Percentiles rank a stretch among this genome's conserved stretches.
Evolutionary conservation across 2,113 vertebrate genomes (phyloP).

Genomic region (Bos taurus): DNA sequence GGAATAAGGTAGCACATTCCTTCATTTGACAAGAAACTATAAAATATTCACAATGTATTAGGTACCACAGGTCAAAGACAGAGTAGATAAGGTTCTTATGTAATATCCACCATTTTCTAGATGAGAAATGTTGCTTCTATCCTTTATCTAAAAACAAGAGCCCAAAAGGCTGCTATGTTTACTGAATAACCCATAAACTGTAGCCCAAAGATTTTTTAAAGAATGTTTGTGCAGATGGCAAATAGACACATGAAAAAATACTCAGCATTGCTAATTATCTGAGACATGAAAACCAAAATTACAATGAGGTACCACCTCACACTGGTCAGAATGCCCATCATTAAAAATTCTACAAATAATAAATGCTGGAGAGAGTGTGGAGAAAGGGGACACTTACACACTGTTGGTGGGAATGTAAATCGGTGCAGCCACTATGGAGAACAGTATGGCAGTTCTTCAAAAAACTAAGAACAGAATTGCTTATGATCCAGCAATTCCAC

Average conservation of each 20-base stretch:
- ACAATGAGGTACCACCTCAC: not conserved
- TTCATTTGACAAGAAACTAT: not conserved
- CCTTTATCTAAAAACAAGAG: not conserved
- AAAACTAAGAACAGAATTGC: not conserved
- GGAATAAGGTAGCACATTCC: not conserved
- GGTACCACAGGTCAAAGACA: not conserved
- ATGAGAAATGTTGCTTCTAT: not conserved
- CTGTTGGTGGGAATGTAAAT: not conserved
- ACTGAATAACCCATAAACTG: not conserved
- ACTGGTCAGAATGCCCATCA: not conserved
- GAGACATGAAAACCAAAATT: not conserved
- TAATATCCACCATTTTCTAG: not conserved
- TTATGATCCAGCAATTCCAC: not conserved
- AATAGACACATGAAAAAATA: not conserved
- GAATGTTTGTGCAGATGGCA: not conserved
- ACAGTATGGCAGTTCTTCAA: not conserved
- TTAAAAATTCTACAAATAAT: not conserved
- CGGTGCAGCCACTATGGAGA: not conserved
- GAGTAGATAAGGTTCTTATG: not conserved
- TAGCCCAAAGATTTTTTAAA: not conserved
- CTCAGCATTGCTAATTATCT: not conserved
- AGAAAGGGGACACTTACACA: not conserved
- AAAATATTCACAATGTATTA: not conserved
- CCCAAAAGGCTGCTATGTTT: not conserved
- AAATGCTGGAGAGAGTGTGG: not conserved